These are phyloP conservation scores for Aurelia sp. DNA, from an alignment of 30 jellyfish, hydroid and myxozoan genomes.

Conservation along the genomic window DNA sequence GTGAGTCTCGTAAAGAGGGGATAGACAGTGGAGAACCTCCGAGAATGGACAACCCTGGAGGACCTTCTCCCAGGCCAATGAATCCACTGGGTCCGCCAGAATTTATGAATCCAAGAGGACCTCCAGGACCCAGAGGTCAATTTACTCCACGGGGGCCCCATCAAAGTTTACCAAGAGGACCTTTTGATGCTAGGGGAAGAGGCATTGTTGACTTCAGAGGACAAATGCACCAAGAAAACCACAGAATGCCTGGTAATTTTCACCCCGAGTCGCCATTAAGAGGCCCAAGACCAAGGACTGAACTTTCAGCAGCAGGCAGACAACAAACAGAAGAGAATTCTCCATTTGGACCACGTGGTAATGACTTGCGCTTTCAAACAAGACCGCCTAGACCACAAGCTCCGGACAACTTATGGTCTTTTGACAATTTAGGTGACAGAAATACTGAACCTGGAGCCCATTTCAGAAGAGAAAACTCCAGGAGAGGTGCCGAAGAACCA, in stretches of 20 bases:
- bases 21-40: conserved; percentile 18
- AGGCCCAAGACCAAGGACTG: too few relatives aligned
- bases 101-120: conserved; percentile 44
- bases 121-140: conserved; percentile 20
- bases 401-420: background rate
- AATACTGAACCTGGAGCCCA: too few relatives aligned
- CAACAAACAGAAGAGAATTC: conserved; percentile 8
- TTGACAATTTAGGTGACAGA: too few relatives aligned
- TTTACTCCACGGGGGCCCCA: background rate
- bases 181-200: too few relatives aligned
- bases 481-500: too few relatives aligned
- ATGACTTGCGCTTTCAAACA: conserved; percentile 6
- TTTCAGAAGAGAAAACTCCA: too few relatives aligned
- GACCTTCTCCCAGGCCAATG: background rate
- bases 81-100: conserved; percentile 32
- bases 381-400: conserved; percentile 44
- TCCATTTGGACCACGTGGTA: conserved; percentile 7
- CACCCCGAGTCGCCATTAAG: too few relatives aligned
- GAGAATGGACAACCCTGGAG: background rate
- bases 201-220: too few relatives aligned
- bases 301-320: background rate
- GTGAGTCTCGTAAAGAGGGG: conserved; percentile 7
- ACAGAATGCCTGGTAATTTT: too few relatives aligned
- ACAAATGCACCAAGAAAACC: too few relatives aligned
- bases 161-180: too few relatives aligned